phyloP scores from a whole-genome alignment of 2,888 invertebrate species.

The Druceiella hillmani region DNA sequence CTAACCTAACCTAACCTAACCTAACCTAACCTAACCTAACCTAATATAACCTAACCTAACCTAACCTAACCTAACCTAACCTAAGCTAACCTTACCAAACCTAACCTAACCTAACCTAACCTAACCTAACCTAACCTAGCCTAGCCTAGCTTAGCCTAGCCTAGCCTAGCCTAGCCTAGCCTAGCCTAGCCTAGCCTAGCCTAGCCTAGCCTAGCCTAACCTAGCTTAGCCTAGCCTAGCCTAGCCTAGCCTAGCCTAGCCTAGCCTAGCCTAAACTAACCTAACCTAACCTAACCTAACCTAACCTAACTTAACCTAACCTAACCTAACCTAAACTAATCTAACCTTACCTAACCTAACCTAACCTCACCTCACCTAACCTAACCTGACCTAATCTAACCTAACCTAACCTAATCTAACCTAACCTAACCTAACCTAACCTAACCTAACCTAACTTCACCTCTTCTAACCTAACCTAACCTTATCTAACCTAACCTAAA shows the following conservation, averaged over 20 bases:
- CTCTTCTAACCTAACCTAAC: conserved; percentile 7
- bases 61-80: no score
- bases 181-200: conserved; percentile 6
- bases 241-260: conserved; percentile 6
- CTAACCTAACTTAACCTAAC: conserved; percentile 7
- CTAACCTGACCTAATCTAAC: conserved; percentile 7
- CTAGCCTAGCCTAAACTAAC: conserved; percentile 7
- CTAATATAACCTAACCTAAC: conserved; percentile 7
- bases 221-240: conserved; percentile 6
- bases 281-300: conserved; percentile 7
- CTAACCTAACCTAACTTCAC: conserved; percentile 7
- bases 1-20: conserved; percentile 13
- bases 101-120: conserved; percentile 8
- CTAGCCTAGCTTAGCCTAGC: conserved; percentile 6
- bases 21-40: conserved; percentile 13
- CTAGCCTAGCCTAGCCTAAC: conserved; percentile 7
- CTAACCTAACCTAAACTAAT: conserved; percentile 7
- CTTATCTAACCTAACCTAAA: conserved; percentile 7
- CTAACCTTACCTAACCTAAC: conserved; percentile 7
- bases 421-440: conserved; percentile 8
- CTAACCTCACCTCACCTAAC: conserved; percentile 7
- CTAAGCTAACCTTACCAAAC: conserved; percentile 7
- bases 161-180: conserved; percentile 6
- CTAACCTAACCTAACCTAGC: conserved; percentile 7
- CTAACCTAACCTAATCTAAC: conserved; percentile 7